Evolutionary conservation across 1,140 invertebrate species (phyloP).

Genomic region (Aphidius gifuensis): DNA sequence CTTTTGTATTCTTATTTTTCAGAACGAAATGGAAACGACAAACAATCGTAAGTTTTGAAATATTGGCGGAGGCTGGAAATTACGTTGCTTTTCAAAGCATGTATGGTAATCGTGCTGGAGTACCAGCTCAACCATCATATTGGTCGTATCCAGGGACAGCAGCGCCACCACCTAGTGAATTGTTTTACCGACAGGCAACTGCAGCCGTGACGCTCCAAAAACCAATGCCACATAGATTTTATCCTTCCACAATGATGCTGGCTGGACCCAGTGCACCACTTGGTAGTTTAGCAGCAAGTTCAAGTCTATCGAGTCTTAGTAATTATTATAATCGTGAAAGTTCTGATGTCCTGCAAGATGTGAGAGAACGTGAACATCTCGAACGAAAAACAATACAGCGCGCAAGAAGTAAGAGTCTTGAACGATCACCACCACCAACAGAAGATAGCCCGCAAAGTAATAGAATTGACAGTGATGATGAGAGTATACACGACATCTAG

Average conservation of each 20-base stretch:
- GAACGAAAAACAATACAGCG: constrained; percentile 37
- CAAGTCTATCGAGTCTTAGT: constrained; percentile 61
- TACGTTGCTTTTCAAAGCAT: constrained; percentile 94
- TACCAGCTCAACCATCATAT: constrained; percentile 58
- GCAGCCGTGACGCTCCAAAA: constrained; percentile 79
- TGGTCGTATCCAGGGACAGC: constrained; percentile 61
- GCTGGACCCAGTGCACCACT: constrained; percentile 63
- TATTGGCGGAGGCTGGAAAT: constrained; percentile 94
- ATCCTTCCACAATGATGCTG: constrained; percentile 63
- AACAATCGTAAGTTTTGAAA: constrained; percentile 92
- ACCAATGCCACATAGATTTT: constrained; percentile 79
- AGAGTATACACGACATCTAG: constrained; percentile 58
- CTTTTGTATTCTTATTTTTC: constrained; percentile 38
- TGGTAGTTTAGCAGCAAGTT: constrained; percentile 59
- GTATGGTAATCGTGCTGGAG: constrained; percentile 62
- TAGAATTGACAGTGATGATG: constrained; percentile 58
- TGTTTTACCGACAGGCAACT: constrained; percentile 75
- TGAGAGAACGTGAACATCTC: constrained; percentile 49
- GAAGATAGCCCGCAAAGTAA: constrained; percentile 48
- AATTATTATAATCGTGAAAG: constrained; percentile 65
- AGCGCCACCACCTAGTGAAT: constrained; percentile 66
- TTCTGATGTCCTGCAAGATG: constrained; percentile 38
- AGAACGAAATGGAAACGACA: constrained; percentile 99
- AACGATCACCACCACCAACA: constrained; percentile 40
- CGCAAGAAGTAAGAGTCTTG: constrained; percentile 55